Percentiles rank a stretch among this genome's conserved stretches.
These are phyloP conservation scores for Dynastes grantii DNA, from an alignment of 2,888 invertebrate genomes.

Conservation along the genomic window DNA sequence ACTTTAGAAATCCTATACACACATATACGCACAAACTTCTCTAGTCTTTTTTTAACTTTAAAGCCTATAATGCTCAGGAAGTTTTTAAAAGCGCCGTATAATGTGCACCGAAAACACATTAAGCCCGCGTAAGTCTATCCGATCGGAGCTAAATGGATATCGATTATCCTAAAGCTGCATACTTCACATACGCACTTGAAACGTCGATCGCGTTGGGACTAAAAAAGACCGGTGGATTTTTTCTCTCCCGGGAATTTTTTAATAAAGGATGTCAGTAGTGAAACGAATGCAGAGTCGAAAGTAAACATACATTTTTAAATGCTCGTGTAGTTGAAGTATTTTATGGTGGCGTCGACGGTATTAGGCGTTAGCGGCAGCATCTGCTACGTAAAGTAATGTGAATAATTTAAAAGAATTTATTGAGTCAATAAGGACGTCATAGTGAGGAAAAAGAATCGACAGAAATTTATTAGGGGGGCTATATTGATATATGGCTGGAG, in stretches of 20 bases:
- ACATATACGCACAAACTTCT: background rate
- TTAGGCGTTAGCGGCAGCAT: background rate
- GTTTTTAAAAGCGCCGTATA: slow-evolving; percentile 35
- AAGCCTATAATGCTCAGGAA: slow-evolving; percentile 31
- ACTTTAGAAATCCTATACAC: background rate
- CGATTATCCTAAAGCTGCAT: slow-evolving; percentile 35
- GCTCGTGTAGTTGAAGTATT: background rate
- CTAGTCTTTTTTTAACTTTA: slow-evolving; percentile 16
- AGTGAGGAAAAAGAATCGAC: background rate
- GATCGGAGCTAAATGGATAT: slow-evolving; percentile 37
- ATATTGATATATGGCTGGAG: no score
- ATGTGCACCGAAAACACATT: slow-evolving; percentile 34
- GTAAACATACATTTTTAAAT: slow-evolving; percentile 18
- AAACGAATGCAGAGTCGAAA: slow-evolving; percentile 30
- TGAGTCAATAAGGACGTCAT: background rate
- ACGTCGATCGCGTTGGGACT: slow-evolving; percentile 1
- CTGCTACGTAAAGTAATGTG: slow-evolving; percentile 8
- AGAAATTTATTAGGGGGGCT: no score
- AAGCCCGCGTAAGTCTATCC: slow-evolving; percentile 26
- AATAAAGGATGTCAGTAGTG: slow-evolving; percentile 12
- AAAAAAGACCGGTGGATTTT: slow-evolving; percentile 17
- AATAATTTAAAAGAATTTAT: slow-evolving; percentile 3
- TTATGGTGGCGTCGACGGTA: background rate
- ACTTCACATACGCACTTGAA: slow-evolving; percentile 31
- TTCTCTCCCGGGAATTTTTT: slow-evolving; percentile 28